These are phyloP conservation scores for Atractosteus spatula DNA, from an alignment of 2,113 vertebrate species.

Conservation along the genomic window DNA sequence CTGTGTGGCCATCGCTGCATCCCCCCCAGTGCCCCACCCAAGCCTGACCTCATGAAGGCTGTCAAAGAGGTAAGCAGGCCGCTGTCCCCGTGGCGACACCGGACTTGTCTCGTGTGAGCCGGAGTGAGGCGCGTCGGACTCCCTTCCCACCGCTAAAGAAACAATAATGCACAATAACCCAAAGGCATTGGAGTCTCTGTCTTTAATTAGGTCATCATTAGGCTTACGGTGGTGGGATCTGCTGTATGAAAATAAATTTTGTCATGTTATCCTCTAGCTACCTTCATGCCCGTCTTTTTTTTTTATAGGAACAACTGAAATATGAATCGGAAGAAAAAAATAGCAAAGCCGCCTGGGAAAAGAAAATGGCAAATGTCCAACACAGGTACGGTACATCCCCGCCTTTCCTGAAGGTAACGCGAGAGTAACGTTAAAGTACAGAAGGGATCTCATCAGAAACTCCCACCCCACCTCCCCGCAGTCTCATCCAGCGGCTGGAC, in stretches of 20 bases:
- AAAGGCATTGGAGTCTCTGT: too few species aligned
- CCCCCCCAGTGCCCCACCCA: conserved; percentile 72
- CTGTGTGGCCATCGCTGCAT: conserved; percentile 83
- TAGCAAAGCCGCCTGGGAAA: conserved; percentile 88
- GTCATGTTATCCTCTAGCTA: too few species aligned
- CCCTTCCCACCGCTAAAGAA: too few species aligned
- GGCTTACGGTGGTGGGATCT: too few species aligned
- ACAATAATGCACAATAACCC: too few species aligned
- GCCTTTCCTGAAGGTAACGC: neutral
- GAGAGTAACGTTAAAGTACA: too few species aligned
- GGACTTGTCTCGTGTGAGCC: too few species aligned
- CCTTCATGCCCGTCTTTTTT: conserved; percentile 1
- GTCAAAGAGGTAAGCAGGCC: conserved; percentile 77
- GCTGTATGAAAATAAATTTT: too few species aligned
- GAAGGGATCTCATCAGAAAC: too few species aligned
- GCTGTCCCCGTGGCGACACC: too few species aligned
- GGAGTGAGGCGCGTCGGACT: too few species aligned
- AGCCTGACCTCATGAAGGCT: conserved; percentile 80
- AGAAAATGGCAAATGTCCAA: conserved; percentile 81
- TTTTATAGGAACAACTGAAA: conserved; percentile 83
- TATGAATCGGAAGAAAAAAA: conserved; percentile 81
- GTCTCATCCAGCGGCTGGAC: conserved; percentile 92
- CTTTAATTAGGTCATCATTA: too few species aligned
- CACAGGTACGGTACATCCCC: conserved; percentile 68
- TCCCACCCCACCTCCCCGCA: conserved; percentile 36